Percentiles rank a stretch among this genome's conserved stretches.
Conservation (phyloP, 2,888 invertebrate genomes). For the Eupithecia exiguata region DNA sequence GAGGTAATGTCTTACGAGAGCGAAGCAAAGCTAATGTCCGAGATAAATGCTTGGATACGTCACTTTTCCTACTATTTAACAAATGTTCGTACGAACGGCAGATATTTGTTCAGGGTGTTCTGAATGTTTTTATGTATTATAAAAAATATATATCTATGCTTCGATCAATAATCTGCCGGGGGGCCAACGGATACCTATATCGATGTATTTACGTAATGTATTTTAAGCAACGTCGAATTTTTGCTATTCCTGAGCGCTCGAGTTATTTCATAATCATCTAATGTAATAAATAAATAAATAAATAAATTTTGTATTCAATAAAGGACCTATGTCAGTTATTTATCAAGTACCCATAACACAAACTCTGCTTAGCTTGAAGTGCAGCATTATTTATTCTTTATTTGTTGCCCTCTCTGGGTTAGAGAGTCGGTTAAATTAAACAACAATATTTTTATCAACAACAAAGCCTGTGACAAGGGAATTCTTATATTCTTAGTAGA, state of each 20-base stretch:
- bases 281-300: no score
- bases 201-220: no score
- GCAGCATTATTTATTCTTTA: not conserved
- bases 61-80: constrained; percentile 45
- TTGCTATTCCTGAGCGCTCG: constrained; percentile 17
- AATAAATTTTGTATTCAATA: not conserved
- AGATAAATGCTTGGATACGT: constrained; percentile 50
- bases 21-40: constrained; percentile 60
- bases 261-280: constrained; percentile 32
- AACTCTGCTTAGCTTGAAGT: not conserved
- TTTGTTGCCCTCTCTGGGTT: not conserved
- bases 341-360: not conserved
- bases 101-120: not conserved
- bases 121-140: not conserved
- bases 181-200: no score
- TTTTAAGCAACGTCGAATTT: constrained; percentile 1
- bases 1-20: constrained; percentile 75
- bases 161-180: no score
- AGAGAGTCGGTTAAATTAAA: not conserved
- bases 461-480: not conserved
- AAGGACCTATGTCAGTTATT: not conserved
- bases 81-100: constrained; percentile 15
- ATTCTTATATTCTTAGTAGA: not conserved
- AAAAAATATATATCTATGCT: not conserved
- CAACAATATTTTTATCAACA: not conserved